Base-by-base conservation (phyloP, 37 sponge, comb jelly and placozoan genomes). In the Crambe crambe region DNA sequence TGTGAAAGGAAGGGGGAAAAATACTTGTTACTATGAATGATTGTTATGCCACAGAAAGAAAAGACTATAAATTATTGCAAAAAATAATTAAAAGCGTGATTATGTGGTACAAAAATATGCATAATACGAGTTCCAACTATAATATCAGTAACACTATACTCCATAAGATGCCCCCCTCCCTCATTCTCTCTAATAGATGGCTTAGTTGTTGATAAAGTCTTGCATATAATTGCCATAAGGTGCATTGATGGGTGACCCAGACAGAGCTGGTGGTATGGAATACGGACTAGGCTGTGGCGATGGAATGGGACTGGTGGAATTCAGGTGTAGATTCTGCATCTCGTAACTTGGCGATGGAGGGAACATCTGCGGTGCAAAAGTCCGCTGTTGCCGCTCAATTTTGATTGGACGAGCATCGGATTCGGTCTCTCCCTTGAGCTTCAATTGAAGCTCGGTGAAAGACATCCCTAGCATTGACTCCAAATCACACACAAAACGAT, bases 401-500 rank as follows among this genome's bases (percentile, higher is more conserved):
- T 82, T 88, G 83, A 88, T 88, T 4, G 88, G 83, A 47, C 77
- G 76, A 37, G 36, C 58, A 8, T 69, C 76, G 17, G 42, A 34
- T 2, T 37, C 35, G 29, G 41, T 10, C 1, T 88, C 88, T 47
- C 88, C 83, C 73, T 88, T 88, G 1, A 88, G 73, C 66, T 88
- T 83, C 38, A 75, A 80, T 39, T 92, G 94, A 31, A 95, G 73
- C 88, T 95, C 96, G 15, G 42, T 75, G 56, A 91, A 91, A 12
- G 95, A 80, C 84, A 89, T 88, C 2, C 97, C 95, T 1, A 96
- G 83, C 85, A 94, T 94, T 3, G 84, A 86, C 85, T 95, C 94
- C 40, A 95, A 81, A 58, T 98, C 94, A 54, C 98, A 95, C 31
- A 93, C 94, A 76, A 96, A 98, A 47, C 87, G 84, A 57, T 98